A percentile compares a stretch with the other conserved stretches of the same genome.
phyloP scores from a whole-genome alignment of 1,140 invertebrate genomes.

The Nephila pilipes region DNA sequence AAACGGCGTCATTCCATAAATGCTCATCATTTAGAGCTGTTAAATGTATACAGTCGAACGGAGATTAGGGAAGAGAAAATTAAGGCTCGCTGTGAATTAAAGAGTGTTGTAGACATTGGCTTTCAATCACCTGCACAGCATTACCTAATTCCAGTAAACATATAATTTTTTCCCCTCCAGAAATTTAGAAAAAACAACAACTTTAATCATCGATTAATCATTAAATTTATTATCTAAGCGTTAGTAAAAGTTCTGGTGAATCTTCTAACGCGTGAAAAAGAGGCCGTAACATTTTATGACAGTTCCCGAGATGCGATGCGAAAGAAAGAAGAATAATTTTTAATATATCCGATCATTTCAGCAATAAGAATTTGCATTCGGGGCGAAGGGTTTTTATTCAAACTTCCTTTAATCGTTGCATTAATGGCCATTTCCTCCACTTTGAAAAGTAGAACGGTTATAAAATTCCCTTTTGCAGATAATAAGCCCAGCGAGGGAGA shows the following conservation, averaged over 20 bases:
- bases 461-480: slow-evolving; percentile 41
- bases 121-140: not conserved
- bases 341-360: slow-evolving; percentile 22
- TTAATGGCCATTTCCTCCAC: not conserved
- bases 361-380: slow-evolving; percentile 45
- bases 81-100: not conserved
- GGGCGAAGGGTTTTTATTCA: slow-evolving; percentile 18
- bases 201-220: slow-evolving; percentile 25
- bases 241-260: not conserved
- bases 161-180: not conserved
- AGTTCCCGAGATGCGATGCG: not conserved
- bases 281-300: slow-evolving; percentile 30
- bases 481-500: not conserved
- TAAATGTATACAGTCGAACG: not conserved
- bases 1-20: not conserved
- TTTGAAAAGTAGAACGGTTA: slow-evolving; percentile 2
- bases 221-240: slow-evolving; percentile 22
- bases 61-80: not conserved
- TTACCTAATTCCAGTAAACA: too few relatives aligned
- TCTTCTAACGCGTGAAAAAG: not conserved
- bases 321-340: slow-evolving; percentile 36
- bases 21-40: not conserved
- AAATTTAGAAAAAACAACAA: not conserved
- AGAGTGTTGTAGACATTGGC: too few relatives aligned
- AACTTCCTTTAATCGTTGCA: slow-evolving; percentile 23